Evolutionary conservation across 2,113 vertebrate genomes (phyloP), one percentile per base, ranked within the genome.

Genomic region (Serilophus lunatus): DNA sequence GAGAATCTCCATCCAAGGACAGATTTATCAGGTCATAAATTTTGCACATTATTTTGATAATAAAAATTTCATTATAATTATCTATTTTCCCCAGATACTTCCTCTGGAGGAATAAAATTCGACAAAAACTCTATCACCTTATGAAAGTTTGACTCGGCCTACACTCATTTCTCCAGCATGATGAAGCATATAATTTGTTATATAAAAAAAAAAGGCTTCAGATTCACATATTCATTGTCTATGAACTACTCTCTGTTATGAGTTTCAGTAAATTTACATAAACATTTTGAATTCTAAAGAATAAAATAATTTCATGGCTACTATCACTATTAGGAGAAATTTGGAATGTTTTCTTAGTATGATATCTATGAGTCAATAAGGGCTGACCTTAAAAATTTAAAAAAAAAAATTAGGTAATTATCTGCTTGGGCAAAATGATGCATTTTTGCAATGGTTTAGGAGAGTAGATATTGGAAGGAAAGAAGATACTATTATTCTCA

Each of bases 21-120:
- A 95, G 78, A 97, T 95, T 95, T 97, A 96, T 96, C 91, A 96
- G 69, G 92, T 93, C 88, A 96, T 94, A 95, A 65, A 92, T 96
- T 94, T 95, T 91, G 59, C 91, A 95, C 68, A 74, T 93, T 94
- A 95, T 94, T 97, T 97, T 96, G 83, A 87, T 89, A 92, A 95
- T 84, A 95, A 96, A 96, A 95, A 95, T 94, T 92, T 76, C 85
- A 93, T 75, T 86, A 56, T 92, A 95, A 94, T 95, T 95, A 96
- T 88, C 79, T 16, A 28, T 88, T 90, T 90, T 64, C 82, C 89
- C 81, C 50, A 85, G 94, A 95, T 71, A 92, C 50, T 87, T 95
- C 59, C 70, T 91, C 65, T 59, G 47, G 45, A 92, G 47, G 42
- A 95, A 89, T 53, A 89, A 85, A 85, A 92, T 45, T 83, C 76